Percentiles rank a stretch among this genome's conserved stretches.
phyloP scores from a whole-genome alignment of 2,113 vertebrate species.

The Solenodon paradoxus region DNA sequence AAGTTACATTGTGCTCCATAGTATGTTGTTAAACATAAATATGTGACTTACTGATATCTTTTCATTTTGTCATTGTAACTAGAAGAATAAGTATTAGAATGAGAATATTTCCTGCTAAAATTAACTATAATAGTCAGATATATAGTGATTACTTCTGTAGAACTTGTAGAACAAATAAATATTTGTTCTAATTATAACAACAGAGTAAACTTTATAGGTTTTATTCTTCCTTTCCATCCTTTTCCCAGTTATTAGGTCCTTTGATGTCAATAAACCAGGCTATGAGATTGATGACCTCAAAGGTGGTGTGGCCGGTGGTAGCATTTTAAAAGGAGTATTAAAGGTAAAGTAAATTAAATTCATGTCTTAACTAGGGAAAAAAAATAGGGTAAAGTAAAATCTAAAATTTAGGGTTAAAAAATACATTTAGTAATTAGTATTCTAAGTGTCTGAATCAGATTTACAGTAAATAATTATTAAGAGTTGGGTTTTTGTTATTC shows the following conservation, averaged over 20 bases:
- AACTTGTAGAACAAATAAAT: background rate
- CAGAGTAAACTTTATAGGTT: background rate
- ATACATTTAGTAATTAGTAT: too few relatives aligned
- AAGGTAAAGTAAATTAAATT: slow-evolving; percentile 89
- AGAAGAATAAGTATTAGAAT: background rate
- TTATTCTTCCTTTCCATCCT: slow-evolving; percentile 70
- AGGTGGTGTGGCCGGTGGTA: slow-evolving; percentile 97
- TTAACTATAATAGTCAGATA: background rate
- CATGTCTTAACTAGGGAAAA: slow-evolving; percentile 60
- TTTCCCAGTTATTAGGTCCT: slow-evolving; percentile 94
- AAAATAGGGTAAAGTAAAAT: background rate
- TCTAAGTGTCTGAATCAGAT: background rate
- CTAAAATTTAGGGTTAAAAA: background rate
- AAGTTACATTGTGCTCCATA: background rate
- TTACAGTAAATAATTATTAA: slow-evolving; percentile 78
- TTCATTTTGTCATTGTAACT: background rate
- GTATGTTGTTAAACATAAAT: background rate
- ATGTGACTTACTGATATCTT: background rate
- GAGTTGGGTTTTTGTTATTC: background rate
- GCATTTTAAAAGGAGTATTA: slow-evolving; percentile 97
- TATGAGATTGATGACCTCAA: slow-evolving; percentile 99
- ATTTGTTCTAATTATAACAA: slow-evolving; percentile 15
- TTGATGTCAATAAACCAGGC: slow-evolving; percentile 98
- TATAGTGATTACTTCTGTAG: background rate
- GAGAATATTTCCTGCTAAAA: background rate